Conservation (phyloP, 2,113 vertebrate species). For the Parus major region DNA sequence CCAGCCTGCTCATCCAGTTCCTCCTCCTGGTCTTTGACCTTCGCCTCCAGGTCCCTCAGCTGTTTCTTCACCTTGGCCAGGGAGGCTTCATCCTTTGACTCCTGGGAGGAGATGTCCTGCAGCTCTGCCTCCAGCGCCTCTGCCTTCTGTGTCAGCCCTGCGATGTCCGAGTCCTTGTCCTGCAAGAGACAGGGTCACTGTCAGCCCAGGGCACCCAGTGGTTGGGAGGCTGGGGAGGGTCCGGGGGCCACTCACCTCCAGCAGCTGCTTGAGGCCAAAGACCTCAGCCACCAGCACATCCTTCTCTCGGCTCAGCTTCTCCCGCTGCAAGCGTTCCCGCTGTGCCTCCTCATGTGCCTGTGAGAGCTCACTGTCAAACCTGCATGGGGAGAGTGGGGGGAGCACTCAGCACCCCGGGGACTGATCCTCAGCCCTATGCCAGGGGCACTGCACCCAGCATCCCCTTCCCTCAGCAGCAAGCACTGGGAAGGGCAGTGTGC, state of each 20-base stretch:
- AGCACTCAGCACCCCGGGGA: not conserved
- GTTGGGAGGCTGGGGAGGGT: accelerated
- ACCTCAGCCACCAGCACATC: conserved; percentile 87
- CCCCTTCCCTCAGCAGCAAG: not conserved
- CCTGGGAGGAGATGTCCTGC: conserved; percentile 93
- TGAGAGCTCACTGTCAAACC: conserved; percentile 91
- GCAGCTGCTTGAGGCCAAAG: conserved; percentile 88
- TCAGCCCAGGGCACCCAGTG: accelerated
- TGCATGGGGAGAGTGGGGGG: not conserved
- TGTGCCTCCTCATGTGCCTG: conserved; percentile 88
- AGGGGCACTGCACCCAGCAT: accelerated
- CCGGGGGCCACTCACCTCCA: conserved; percentile 77
- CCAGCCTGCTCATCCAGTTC: conserved; percentile 97
- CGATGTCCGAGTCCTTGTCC: conserved; percentile 91
- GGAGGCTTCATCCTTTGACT: conserved; percentile 94
- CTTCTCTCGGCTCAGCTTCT: conserved; percentile 90
- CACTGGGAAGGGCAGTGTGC: not conserved
- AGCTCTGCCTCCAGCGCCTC: conserved; percentile 91
- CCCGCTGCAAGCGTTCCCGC: conserved; percentile 85
- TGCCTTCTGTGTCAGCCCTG: conserved; percentile 84
- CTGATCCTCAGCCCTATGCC: accelerated
- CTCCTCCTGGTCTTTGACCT: conserved; percentile 96
- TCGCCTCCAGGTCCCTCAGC: conserved; percentile 91
- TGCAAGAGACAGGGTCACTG: not conserved
- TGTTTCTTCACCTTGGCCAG: conserved; percentile 94